phyloP scores from a whole-genome alignment of 2,113 vertebrate genomes.

The Anarhynchus alexandrinus region DNA sequence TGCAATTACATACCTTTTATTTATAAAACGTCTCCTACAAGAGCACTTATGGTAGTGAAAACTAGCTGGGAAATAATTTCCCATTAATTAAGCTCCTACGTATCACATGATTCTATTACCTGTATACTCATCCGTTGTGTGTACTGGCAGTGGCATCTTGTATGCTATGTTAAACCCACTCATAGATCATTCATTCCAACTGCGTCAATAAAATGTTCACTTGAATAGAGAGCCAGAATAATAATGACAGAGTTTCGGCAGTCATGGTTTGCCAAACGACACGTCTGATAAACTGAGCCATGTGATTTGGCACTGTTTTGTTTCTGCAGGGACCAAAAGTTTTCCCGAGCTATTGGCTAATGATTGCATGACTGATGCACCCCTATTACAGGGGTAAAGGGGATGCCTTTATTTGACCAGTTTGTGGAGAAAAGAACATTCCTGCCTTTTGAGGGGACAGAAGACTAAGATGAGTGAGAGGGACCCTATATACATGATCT shows the following conservation, averaged over 20 bases:
- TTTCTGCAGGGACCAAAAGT: not conserved
- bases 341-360: accelerated
- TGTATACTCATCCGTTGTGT: accelerated
- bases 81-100: not conserved
- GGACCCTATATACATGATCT: not conserved
- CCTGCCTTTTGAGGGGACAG: not conserved
- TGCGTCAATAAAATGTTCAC: not conserved
- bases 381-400: not conserved
- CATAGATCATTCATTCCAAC: not conserved
- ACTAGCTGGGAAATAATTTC: not conserved
- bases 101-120: accelerated
- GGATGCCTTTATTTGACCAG: not conserved
- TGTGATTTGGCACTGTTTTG: not conserved
- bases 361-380: not conserved
- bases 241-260: not conserved
- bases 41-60: not conserved
- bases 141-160: not conserved
- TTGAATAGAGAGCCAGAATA: not conserved
- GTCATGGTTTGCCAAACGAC: not conserved
- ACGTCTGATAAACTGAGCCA: not conserved
- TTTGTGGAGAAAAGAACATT: not conserved
- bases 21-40: not conserved
- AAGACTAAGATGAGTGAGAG: not conserved
- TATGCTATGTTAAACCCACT: not conserved
- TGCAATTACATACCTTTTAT: not conserved